These are phyloP conservation scores for Drosophila pseudoananassae DNA, from an alignment of 1,140 invertebrate species.

Conservation along the genomic window DNA sequence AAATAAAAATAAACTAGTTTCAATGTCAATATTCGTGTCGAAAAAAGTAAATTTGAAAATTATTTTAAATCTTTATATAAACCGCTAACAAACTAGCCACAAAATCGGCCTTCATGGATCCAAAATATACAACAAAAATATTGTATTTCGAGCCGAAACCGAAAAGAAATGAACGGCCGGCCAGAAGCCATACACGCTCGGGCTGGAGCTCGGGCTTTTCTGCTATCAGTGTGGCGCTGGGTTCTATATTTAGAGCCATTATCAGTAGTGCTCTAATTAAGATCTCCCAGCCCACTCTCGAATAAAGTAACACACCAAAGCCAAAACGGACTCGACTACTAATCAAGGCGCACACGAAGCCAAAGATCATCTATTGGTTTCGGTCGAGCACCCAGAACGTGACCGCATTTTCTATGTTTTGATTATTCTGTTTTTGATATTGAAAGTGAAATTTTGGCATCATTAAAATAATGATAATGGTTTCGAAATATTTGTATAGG, in stretches of 20 bases:
- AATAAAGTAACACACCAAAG: slow-evolving; percentile 40
- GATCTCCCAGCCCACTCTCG: slow-evolving; percentile 64
- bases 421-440: slow-evolving; percentile 15
- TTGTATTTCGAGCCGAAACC: slow-evolving; percentile 13
- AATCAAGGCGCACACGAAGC: slow-evolving; percentile 48
- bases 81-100: slow-evolving; percentile 1
- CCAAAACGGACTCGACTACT: slow-evolving; percentile 59
- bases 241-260: slow-evolving; percentile 71
- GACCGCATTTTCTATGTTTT: slow-evolving; percentile 11
- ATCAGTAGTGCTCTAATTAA: slow-evolving; percentile 79
- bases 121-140: slow-evolving; percentile 13
- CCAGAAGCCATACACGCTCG: slow-evolving; percentile 29
- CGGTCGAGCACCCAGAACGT: slow-evolving; percentile 17
- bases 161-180: slow-evolving; percentile 33
- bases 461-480: not conserved
- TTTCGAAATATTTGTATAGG: not conserved
- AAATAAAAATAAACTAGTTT: slow-evolving; percentile 57
- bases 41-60: slow-evolving; percentile 22
- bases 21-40: slow-evolving; percentile 62
- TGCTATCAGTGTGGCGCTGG: slow-evolving; percentile 65
- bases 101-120: slow-evolving; percentile 35
- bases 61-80: slow-evolving; percentile 14
- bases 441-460: slow-evolving; percentile 19
- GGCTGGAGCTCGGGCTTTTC: slow-evolving; percentile 35
- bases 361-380: slow-evolving; percentile 29